These are phyloP conservation scores for Nothocercus julius DNA, from an alignment of 2,113 vertebrate genomes.

Conservation along the genomic window DNA sequence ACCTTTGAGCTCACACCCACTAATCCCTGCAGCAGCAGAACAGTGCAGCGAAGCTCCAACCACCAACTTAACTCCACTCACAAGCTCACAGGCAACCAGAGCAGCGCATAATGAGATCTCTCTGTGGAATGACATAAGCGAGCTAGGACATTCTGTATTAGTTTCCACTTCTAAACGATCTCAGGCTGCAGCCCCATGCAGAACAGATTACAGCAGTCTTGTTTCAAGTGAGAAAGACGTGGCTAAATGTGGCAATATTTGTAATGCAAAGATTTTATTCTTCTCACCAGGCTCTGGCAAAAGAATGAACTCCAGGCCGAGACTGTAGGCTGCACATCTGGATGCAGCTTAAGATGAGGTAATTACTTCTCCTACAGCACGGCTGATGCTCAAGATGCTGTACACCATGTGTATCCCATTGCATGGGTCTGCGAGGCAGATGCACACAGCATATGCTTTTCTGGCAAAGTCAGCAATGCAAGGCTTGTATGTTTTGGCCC, in stretches of 20 bases:
- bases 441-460: neutral
- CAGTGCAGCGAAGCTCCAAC: neutral
- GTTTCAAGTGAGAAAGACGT: neutral
- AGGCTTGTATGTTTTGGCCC: neutral
- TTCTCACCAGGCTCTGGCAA: neutral
- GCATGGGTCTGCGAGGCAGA: constrained; percentile 27
- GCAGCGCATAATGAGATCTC: neutral
- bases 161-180: neutral
- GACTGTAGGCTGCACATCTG: neutral
- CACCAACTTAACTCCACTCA: neutral
- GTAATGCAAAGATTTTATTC: constrained; percentile 5
- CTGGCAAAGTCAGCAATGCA: neutral
- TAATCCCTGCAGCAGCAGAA: neutral
- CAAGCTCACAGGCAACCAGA: neutral
- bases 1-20: neutral
- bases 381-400: constrained; percentile 7
- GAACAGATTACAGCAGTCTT: constrained; percentile 20
- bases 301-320: neutral
- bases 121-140: neutral
- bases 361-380: constrained; percentile 49
- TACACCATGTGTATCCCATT: neutral
- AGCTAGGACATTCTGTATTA: neutral
- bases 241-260: constrained; percentile 28
- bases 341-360: constrained; percentile 14
- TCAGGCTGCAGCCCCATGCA: constrained; percentile 11